These are phyloP conservation scores for Scytalopus superciliaris DNA, from an alignment of 2,113 vertebrate species.

Conservation along the genomic window DNA sequence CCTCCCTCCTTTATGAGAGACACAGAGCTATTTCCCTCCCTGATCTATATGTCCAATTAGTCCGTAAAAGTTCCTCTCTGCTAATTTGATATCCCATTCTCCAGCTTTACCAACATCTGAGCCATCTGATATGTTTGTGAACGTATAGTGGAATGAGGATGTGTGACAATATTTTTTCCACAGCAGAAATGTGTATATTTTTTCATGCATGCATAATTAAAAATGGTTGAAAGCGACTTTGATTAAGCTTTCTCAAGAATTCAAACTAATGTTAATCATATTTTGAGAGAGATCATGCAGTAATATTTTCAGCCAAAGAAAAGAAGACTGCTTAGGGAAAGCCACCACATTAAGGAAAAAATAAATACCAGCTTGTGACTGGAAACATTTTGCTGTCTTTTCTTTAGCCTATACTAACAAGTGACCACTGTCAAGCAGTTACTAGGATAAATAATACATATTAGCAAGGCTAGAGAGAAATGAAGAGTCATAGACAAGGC, in stretches of 20 bases:
- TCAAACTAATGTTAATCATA: conserved; percentile 54
- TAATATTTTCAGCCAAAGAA: conserved; percentile 1
- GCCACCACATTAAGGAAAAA: not conserved
- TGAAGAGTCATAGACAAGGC: conserved; percentile 11
- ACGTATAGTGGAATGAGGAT: not conserved
- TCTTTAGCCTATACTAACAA: not conserved
- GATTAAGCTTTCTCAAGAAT: conserved; percentile 58
- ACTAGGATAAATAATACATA: conserved; percentile 41
- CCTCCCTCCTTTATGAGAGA: not conserved
- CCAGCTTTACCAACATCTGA: conserved; percentile 20
- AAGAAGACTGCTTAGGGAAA: not conserved
- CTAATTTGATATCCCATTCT: conserved; percentile 22
- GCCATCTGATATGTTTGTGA: conserved; percentile 16
- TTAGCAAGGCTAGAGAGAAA: conserved; percentile 23
- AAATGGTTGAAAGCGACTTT: conserved; percentile 52
- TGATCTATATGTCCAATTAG: conserved; percentile 10
- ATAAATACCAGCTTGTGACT: not conserved
- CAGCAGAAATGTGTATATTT: conserved; percentile 23
- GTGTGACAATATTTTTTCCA: conserved; percentile 20
- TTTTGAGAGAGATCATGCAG: conserved; percentile 16
- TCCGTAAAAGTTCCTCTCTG: not conserved
- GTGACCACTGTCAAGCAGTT: conserved; percentile 39
- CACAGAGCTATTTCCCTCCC: not conserved
- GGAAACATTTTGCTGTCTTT: conserved; percentile 19
- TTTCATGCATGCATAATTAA: conserved; percentile 60